Conservation (phyloP, 2,888 invertebrate genomes). For the Ametastegia equiseti region DNA sequence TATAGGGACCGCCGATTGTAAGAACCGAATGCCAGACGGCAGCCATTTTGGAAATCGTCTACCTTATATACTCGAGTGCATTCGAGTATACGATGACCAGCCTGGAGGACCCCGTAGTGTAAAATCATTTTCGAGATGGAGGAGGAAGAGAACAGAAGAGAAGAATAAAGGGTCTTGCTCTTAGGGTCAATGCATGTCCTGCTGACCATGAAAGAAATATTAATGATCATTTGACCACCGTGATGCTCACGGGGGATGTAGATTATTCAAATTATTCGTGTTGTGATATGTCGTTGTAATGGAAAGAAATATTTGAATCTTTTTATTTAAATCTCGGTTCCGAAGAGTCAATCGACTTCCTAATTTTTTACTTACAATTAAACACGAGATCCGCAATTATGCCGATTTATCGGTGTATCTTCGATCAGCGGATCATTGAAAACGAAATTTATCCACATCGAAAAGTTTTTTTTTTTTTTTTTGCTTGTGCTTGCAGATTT, state of each 20-base stretch:
- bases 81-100: slow-evolving; percentile 28
- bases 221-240: too few relatives aligned
- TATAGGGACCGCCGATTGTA: not conserved
- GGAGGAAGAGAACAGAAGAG: not conserved
- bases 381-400: too few relatives aligned
- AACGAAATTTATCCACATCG: too few relatives aligned
- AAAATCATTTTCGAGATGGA: not conserved
- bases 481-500: too few relatives aligned
- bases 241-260: too few relatives aligned
- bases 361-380: too few relatives aligned
- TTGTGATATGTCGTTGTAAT: not conserved
- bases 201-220: not conserved
- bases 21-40: slow-evolving; percentile 20
- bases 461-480: too few relatives aligned
- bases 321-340: not conserved
- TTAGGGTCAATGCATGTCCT: not conserved
- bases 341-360: too few relatives aligned
- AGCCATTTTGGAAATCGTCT: slow-evolving; percentile 40
- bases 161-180: not conserved
- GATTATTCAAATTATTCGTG: not conserved
- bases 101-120: slow-evolving; percentile 8
- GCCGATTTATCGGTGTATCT: too few relatives aligned
- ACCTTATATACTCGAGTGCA: slow-evolving; percentile 14
- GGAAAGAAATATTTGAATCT: not conserved
- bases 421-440: too few relatives aligned